These are phyloP conservation scores for Xiphophorus birchmanni DNA, from an alignment of 2,797 vertebrate genomes.

Conservation along the genomic window DNA sequence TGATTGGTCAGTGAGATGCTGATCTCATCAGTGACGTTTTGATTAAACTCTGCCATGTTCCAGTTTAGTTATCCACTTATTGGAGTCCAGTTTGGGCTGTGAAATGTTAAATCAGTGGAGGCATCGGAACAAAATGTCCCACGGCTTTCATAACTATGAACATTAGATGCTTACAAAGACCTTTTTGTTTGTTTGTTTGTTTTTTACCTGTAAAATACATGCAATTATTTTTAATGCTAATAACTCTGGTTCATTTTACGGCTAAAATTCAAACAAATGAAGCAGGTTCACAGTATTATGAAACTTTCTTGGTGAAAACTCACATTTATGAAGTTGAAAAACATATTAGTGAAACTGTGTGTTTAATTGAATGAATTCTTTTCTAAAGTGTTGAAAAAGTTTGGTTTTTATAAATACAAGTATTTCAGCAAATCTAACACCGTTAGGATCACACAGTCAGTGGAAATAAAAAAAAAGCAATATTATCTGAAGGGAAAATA, in stretches of 20 bases:
- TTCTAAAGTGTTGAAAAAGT: not conserved
- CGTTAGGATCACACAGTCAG: constrained; percentile 12
- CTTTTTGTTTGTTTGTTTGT: not conserved
- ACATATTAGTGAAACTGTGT: not conserved
- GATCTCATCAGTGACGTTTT: constrained; percentile 8
- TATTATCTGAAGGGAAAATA: constrained; percentile 5
- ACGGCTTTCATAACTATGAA: not conserved
- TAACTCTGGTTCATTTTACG: not conserved
- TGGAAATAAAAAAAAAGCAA: constrained; percentile 1
- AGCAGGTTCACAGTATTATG: not conserved
- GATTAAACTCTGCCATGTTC: not conserved
- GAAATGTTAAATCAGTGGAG: not conserved
- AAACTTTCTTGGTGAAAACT: not conserved
- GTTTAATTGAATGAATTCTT: not conserved
- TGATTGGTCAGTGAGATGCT: constrained; percentile 80
- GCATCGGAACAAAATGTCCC: constrained; percentile 12
- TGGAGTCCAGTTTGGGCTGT: constrained; percentile 7
- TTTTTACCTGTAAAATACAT: not conserved
- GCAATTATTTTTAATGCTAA: not conserved
- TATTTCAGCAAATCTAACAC: not conserved
- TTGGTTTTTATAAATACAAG: not conserved
- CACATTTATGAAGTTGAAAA: not conserved
- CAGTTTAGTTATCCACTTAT: not conserved
- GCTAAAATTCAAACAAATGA: not conserved
- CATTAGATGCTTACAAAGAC: not conserved